These are phyloP conservation scores for Meriones psammophilus DNA, from an alignment of 2,797 vertebrate genomes.

Conservation along the genomic window DNA sequence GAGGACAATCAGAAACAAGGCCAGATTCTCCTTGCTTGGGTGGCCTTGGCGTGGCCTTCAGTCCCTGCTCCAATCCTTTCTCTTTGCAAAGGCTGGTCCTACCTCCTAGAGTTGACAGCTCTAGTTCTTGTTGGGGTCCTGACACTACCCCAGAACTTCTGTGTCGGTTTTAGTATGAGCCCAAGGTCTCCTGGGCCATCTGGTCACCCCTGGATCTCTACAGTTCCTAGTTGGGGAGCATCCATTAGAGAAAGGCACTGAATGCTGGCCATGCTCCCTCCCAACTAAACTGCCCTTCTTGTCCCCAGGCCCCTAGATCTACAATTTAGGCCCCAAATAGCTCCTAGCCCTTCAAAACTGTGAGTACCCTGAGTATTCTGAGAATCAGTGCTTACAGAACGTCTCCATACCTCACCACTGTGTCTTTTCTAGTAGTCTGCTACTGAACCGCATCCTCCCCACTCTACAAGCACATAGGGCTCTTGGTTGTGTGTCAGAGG, in stretches of 20 bases:
- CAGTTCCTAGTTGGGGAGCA: not conserved
- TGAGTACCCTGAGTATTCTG: not conserved
- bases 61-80: not conserved
- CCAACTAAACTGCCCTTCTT: not conserved
- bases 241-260: not conserved
- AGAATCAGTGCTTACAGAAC: constrained; percentile 13
- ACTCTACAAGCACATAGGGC: not conserved
- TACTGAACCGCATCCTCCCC: not conserved
- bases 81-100: not conserved
- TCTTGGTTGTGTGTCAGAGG: not conserved
- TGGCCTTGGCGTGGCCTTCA: not conserved
- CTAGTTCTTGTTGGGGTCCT: not conserved
- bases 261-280: not conserved
- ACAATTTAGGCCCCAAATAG: not conserved
- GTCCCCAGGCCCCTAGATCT: not conserved
- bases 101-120: not conserved
- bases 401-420: not conserved
- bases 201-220: not conserved
- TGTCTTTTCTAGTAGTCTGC: constrained; percentile 8
- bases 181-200: not conserved
- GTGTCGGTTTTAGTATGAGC: not conserved
- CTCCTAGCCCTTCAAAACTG: not conserved
- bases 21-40: not conserved
- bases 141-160: not conserved
- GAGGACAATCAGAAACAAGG: not conserved